Percentiles rank a stretch among this genome's conserved stretches.
Evolutionary conservation across 1,140 invertebrate species (phyloP).

Genomic region (Tetranychus cinnabarinus): DNA sequence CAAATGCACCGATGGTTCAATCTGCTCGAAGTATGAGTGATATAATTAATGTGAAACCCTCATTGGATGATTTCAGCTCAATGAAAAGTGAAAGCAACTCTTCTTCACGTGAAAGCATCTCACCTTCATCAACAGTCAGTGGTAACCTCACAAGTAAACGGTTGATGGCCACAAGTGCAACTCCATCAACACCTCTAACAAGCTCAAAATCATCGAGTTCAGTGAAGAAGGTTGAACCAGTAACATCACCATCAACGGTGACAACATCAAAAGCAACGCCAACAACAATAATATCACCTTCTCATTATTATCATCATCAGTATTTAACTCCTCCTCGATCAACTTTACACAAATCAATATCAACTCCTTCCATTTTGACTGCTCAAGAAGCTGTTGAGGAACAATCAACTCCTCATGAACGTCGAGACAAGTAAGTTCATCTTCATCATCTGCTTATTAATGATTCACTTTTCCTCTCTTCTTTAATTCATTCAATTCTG

Average conservation of each 20-base stretch:
- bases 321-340: conserved; percentile 28
- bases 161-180: no score
- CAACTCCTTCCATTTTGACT: conserved; percentile 60
- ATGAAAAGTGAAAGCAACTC: background rate
- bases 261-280: no score
- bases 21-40: conserved; percentile 9
- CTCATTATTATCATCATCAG: background rate
- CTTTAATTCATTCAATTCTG: conserved; percentile 10
- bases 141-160: background rate
- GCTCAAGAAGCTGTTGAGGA: conserved; percentile 29
- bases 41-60: background rate
- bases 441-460: background rate
- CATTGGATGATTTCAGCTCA: conserved; percentile 8
- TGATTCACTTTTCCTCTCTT: conserved; percentile 4
- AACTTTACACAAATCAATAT: conserved; percentile 67
- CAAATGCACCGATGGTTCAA: background rate
- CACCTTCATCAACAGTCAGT: conserved; percentile 20
- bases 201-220: background rate
- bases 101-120: conserved; percentile 19
- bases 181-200: no score
- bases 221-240: background rate
- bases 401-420: conserved; percentile 18
- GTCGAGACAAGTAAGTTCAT: conserved; percentile 18
- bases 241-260: no score
- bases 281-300: no score